phyloP scores from a whole-genome alignment of 1,140 invertebrate species.

The Drosophila nasuta region DNA sequence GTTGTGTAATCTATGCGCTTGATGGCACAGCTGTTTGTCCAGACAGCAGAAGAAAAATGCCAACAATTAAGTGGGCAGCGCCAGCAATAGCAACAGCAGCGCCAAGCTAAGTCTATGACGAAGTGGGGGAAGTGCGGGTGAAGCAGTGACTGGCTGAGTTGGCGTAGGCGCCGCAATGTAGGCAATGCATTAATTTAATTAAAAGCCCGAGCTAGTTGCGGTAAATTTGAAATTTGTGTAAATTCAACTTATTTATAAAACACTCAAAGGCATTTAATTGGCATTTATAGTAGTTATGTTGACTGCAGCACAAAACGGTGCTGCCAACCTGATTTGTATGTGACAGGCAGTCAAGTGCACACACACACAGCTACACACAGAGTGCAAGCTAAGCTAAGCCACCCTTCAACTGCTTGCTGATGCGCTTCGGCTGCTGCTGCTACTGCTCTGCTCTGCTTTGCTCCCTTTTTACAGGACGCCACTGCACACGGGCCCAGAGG shows the following conservation, averaged over 20 bases:
- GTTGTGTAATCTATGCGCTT: constrained; percentile 82
- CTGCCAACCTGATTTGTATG: constrained; percentile 54
- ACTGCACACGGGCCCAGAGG: constrained; percentile 67
- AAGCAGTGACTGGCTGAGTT: no score
- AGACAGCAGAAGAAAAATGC: constrained; percentile 77
- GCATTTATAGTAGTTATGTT: constrained; percentile 33
- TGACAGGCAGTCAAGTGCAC: constrained; percentile 6
- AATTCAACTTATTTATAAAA: constrained; percentile 79
- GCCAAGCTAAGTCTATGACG: not conserved
- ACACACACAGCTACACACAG: not conserved
- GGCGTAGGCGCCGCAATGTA: constrained; percentile 37
- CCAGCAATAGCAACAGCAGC: not conserved
- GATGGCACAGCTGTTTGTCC: constrained; percentile 81
- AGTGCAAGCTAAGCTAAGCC: constrained; percentile 32
- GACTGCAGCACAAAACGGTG: constrained; percentile 24
- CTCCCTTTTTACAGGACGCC: constrained; percentile 39
- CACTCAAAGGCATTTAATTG: constrained; percentile 61
- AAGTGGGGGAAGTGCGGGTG: not conserved
- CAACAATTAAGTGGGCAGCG: constrained; percentile 77
- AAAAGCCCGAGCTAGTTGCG: constrained; percentile 53
- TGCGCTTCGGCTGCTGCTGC: not conserved
- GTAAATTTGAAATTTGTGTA: constrained; percentile 78
- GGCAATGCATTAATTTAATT: constrained; percentile 83
- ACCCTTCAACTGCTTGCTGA: constrained; percentile 7
- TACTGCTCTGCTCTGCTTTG: not conserved